Evolutionary conservation across 2,888 invertebrate genomes (phyloP).

Genomic region (Diarsia brunnea): DNA sequence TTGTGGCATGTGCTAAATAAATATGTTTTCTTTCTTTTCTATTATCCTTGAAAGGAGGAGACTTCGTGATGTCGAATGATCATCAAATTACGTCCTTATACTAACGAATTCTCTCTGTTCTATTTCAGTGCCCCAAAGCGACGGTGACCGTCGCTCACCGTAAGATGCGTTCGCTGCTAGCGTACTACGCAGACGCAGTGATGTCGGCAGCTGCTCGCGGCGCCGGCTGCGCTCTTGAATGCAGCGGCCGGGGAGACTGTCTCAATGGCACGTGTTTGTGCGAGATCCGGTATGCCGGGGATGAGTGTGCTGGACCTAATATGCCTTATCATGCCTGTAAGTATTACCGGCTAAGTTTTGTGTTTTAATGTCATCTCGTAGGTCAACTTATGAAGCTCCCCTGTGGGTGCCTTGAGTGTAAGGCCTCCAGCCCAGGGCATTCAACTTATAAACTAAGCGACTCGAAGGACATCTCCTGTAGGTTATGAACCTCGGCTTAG

Average conservation of each 20-base stretch:
- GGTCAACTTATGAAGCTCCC: too few species aligned
- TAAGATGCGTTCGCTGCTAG: conserved; percentile 88
- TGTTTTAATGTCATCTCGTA: too few species aligned
- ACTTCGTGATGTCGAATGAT: background rate
- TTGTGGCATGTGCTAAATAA: too few species aligned
- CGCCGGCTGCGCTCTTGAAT: conserved; percentile 93
- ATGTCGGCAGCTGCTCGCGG: conserved; percentile 84
- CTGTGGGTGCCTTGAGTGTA: too few species aligned
- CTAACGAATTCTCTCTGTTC: conserved; percentile 26
- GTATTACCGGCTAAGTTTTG: conserved; percentile 39
- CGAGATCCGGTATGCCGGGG: conserved; percentile 96
- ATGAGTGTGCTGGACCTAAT: conserved; percentile 95
- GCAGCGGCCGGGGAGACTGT: conserved; percentile 97
- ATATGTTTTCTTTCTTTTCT: too few species aligned
- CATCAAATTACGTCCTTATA: background rate
- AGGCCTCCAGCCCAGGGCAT: too few species aligned
- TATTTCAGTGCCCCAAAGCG: conserved; percentile 77
- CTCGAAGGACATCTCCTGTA: too few species aligned
- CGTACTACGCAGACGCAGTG: conserved; percentile 88
- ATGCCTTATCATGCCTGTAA: conserved; percentile 92
- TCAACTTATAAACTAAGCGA: too few species aligned
- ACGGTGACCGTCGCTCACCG: conserved; percentile 78
- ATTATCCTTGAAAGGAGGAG: background rate
- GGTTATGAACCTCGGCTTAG: too few species aligned
- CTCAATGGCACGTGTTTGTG: conserved; percentile 97